These are phyloP conservation scores for Liodrosophila aerea DNA, from an alignment of 2,888 invertebrate genomes.

Conservation along the genomic window DNA sequence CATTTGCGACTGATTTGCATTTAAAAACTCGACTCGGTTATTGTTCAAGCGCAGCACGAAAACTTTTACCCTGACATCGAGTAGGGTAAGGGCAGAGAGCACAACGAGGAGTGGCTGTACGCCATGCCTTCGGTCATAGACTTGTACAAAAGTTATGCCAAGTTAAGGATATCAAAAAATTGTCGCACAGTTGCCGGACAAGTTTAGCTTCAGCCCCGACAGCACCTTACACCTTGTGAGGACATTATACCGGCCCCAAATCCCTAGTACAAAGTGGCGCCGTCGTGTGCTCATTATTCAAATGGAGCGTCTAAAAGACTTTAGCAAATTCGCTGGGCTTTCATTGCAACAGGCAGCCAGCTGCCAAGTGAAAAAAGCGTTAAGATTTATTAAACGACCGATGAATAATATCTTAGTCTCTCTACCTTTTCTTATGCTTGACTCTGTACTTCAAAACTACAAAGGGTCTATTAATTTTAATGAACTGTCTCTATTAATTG, in stretches of 20 bases:
- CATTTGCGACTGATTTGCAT: conserved; percentile 78
- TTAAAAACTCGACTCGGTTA: conserved; percentile 74
- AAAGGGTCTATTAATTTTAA: too few relatives aligned
- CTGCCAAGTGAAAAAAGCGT: conserved; percentile 48
- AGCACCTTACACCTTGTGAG: conserved; percentile 48
- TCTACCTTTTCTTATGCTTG: too few relatives aligned
- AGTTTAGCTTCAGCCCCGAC: conserved; percentile 41
- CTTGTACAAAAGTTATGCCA: conserved; percentile 66
- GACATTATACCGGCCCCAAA: conserved; percentile 19
- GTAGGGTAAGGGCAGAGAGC: too few relatives aligned
- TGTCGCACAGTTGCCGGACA: conserved; percentile 49
- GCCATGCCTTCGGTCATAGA: conserved; percentile 12
- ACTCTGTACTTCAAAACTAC: too few relatives aligned
- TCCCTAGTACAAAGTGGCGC: conserved; percentile 67
- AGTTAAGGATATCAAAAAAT: conserved; percentile 73
- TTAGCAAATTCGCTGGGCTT: neutral
- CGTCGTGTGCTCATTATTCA: conserved; percentile 68
- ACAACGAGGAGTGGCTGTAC: neutral
- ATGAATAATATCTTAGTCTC: conserved; percentile 52
- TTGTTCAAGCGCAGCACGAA: conserved; percentile 67
- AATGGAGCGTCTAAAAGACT: conserved; percentile 54
- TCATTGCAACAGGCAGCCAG: conserved; percentile 43
- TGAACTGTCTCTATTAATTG: too few relatives aligned
- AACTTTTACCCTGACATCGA: conserved; percentile 33
- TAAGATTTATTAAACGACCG: conserved; percentile 73